Percentiles rank a stretch among this genome's conserved stretches.
phyloP scores from a whole-genome alignment of 2,113 vertebrate genomes.

The Benitochromis conjunctus region DNA sequence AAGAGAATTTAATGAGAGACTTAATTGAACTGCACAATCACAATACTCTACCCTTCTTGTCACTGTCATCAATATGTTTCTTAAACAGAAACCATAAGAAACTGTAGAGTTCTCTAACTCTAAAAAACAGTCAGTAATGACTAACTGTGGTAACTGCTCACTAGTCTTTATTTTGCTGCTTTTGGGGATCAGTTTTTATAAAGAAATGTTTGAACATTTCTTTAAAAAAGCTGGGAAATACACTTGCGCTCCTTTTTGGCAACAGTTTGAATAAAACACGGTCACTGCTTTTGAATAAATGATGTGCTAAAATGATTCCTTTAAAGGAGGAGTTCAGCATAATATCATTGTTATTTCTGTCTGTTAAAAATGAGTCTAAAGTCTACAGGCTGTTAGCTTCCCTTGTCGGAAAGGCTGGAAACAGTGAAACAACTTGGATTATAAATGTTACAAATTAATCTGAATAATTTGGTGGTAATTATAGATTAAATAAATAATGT shows the following conservation, averaged over 20 bases:
- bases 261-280: background rate
- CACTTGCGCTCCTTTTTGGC: background rate
- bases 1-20: background rate
- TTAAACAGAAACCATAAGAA: background rate
- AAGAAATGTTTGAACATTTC: background rate
- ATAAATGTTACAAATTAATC: background rate
- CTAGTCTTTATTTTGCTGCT: background rate
- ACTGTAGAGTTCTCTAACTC: background rate
- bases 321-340: background rate
- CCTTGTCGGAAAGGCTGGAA: background rate
- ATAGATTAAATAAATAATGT: background rate
- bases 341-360: background rate
- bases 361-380: background rate
- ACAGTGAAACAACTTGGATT: background rate
- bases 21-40: background rate
- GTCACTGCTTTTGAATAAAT: background rate
- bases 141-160: background rate
- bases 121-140: background rate
- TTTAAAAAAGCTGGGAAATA: background rate
- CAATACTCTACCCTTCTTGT: conserved; percentile 3
- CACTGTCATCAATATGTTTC: background rate
- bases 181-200: background rate
- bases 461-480: background rate
- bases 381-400: background rate
- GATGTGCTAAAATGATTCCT: background rate